Evolutionary conservation across 1,140 invertebrate genomes (phyloP), one percentile per base, ranked within the genome.

Genomic region (Penaeus indicus): DNA sequence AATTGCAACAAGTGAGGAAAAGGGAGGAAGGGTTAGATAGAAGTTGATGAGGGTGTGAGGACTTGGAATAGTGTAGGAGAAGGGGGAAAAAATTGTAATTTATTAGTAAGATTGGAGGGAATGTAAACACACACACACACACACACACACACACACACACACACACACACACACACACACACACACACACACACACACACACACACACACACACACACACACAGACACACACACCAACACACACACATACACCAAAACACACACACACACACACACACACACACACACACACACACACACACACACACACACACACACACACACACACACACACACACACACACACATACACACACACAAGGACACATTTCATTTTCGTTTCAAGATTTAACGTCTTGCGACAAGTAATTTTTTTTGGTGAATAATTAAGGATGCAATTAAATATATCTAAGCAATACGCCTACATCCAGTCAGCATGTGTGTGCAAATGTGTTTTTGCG

Each of bases 151-250:
- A 79, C 77, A 79, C 77, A 79, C 77, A 79, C 72, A 77, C 72
- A 77, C 72, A 77, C 72, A 27, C 72, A 77, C 72, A 79, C 77
- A 79, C 77, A 79, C 25, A 79, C 77, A 79, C 77, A 79, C 77
- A 38, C 18, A 78, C 18, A 78, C 75, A 78, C 27, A 78, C 25
- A 38, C 16, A 1, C 1, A 38, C 38, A 54, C 47, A 10, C 27
- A 32, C 75, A 3, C 13, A 16, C 0, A 25, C 3, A 38, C 75
- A 77, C 75, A 32, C 21, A 25, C 21, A 80, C 21, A 54, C 11
- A 80, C 8, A 80, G 0, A 54, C 8, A 80, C 38, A 80, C 78
- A 27, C 47, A 54, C 13, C 3, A 0, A 54, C 47, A 54, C 47
- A 54, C 47, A 54, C 47, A 11, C 47, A 54, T 5, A 54, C 47